Conservation (phyloP, 2,113 vertebrate species). For the Tetrax tetrax region DNA sequence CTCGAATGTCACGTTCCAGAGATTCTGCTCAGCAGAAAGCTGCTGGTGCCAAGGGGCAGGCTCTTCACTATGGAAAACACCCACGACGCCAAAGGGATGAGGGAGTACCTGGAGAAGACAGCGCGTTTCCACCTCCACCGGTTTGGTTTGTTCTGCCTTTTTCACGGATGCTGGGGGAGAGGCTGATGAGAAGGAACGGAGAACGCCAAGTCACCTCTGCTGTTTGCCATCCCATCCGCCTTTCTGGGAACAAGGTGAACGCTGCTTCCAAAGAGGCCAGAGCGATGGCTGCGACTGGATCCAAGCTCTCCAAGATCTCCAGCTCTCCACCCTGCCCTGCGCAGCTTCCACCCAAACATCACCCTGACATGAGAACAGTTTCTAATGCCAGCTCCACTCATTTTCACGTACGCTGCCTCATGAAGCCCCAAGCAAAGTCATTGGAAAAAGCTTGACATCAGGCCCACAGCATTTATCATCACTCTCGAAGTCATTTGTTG, state of each 20-base stretch:
- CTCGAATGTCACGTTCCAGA: constrained; percentile 11
- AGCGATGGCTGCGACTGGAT: not conserved
- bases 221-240: not conserved
- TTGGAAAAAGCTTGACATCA: not conserved
- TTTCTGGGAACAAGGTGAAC: not conserved
- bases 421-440: not conserved
- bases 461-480: not conserved
- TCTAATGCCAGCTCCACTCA: no score
- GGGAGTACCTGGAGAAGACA: not conserved
- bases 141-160: not conserved
- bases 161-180: not conserved
- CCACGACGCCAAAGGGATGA: not conserved
- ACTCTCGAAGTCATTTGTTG: not conserved
- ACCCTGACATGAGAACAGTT: accelerated
- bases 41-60: not conserved
- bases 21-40: not conserved
- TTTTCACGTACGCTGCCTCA: accelerated
- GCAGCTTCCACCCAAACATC: not conserved
- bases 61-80: not conserved
- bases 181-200: accelerated
- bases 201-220: accelerated
- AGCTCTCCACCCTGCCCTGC: not conserved
- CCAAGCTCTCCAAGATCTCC: no score
- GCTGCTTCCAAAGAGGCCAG: not conserved
- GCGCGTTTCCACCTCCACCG: not conserved